Base-by-base conservation (phyloP, 2,113 vertebrate genomes). In the Megalops atlanticus region DNA sequence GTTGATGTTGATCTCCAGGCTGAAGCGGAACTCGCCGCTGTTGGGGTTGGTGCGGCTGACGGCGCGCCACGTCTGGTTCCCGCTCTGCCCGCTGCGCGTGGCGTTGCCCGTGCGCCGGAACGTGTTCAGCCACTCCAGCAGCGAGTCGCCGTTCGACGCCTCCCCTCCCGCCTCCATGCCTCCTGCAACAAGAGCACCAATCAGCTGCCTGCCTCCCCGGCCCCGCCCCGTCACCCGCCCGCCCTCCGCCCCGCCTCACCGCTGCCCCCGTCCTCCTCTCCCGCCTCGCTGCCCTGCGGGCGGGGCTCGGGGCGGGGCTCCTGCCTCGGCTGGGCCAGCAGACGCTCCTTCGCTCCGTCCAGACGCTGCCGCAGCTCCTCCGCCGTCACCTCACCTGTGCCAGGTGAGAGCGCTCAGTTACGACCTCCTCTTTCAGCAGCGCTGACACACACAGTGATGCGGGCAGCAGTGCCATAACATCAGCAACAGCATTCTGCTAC, bases 1-100 rank as follows among this genome's bases (percentile, higher is more conserved):
- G 88, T 97, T 98, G 88, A 98, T 96, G 85, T 98, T 97, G 86
- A 99, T 98, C 92, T 99, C 97, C 35, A 98, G 92, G 88, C 97
- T 98, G 91, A 99, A 98, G 24, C 96, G 94, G 81, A 98, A 99
- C 84, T 98, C 97, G 36, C 97, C 96, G 12, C 95, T 98, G 90
- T 95, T 96, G 0, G 96, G 97, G 86, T 98, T 98, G 69, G 96
- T 97, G 87, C 95, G 96, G 87, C 97, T 99, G 89, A 98, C 97
- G 0, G 96, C 96, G 68, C 97, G 96, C 97, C 97, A 98, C 11
- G 95, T 98, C 87, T 98, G 97, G 89, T 98, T 98, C 80, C 97
- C 97, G 41, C 95, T 98, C 87, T 98, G 97, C 15, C 97, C 97
- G 0, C 97, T 99, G 79, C 95, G 96, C 54, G 96, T 97, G 35